Percentiles rank a stretch among this genome's conserved stretches.
phyloP scores from a whole-genome alignment of 2,888 invertebrate genomes.

The Eupithecia centaureata region DNA sequence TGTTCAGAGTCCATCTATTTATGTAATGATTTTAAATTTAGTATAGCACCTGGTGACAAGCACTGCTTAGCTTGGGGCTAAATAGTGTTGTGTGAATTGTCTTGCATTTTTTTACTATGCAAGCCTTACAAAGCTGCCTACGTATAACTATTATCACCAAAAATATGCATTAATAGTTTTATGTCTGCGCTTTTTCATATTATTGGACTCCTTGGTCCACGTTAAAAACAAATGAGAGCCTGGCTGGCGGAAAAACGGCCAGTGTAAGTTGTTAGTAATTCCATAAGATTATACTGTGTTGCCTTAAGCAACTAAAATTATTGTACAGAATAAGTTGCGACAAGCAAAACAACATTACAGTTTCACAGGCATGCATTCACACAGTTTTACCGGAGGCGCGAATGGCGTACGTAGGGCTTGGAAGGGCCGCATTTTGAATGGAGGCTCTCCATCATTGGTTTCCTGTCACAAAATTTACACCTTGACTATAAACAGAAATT shows the following conservation, averaged over 20 bases:
- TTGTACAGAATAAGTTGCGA: neutral
- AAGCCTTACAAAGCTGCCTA: neutral
- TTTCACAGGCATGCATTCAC: constrained; percentile 15
- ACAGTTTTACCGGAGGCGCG: constrained; percentile 22
- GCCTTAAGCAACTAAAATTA: neutral
- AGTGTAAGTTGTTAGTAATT: neutral
- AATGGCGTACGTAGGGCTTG: constrained; percentile 20
- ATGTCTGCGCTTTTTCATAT: neutral
- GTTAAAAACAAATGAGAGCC: neutral
- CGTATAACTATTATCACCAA: neutral
- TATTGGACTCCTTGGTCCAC: neutral
- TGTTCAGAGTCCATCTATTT: no score
- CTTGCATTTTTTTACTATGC: no score
- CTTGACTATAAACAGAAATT: neutral
- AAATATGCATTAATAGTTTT: neutral
- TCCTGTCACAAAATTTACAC: constrained; percentile 20
- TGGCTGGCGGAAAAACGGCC: neutral
- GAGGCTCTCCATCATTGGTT: constrained; percentile 25
- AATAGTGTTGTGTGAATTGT: no score
- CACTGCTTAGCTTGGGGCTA: no score
- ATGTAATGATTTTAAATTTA: no score
- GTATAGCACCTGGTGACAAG: no score
- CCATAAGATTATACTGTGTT: neutral
- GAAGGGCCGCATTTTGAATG: constrained; percentile 17
- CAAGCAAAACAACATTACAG: neutral